Percentiles rank a stretch among this genome's conserved stretches.
phyloP scores from a whole-genome alignment of 2,797 vertebrate genomes.

The Bradypodion ventrale region DNA sequence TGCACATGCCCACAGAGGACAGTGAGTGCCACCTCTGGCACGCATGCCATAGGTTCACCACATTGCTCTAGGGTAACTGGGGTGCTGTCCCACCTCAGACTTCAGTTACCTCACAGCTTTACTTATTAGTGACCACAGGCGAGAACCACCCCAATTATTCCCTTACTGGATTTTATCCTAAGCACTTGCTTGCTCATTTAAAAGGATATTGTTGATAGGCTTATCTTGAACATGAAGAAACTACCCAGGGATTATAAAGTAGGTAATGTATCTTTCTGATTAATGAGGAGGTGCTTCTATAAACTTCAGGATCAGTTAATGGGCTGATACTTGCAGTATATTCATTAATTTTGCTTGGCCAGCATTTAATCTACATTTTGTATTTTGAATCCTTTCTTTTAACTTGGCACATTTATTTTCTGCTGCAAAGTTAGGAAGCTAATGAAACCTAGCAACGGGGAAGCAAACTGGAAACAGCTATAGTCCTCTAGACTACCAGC shows the following conservation, averaged over 20 bases:
- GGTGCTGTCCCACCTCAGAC: no score
- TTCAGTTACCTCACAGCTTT: no score
- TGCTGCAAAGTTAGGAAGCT: slow-evolving; percentile 37
- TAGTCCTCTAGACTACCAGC: slow-evolving; percentile 59
- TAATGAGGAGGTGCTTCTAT: neutral
- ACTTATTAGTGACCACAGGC: no score
- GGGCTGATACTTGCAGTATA: no score
- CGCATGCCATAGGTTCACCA: no score
- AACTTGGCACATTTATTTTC: slow-evolving; percentile 63
- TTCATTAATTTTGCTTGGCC: slow-evolving; percentile 56
- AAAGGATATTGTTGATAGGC: neutral
- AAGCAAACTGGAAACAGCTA: slow-evolving; percentile 65
- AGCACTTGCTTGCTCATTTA: neutral
- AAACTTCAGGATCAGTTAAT: no score
- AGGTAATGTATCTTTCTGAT: neutral
- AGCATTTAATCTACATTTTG: slow-evolving; percentile 64
- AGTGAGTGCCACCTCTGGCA: no score
- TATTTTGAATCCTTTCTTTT: slow-evolving; percentile 62
- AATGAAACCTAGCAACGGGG: slow-evolving; percentile 68
- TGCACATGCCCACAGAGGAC: no score
- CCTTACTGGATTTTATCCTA: neutral
- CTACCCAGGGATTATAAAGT: neutral
- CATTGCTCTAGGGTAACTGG: no score
- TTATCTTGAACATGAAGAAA: neutral
- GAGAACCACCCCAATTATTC: no score